Base-by-base conservation (phyloP, 2,113 vertebrate genomes). In the Orthonyx spaldingii region DNA sequence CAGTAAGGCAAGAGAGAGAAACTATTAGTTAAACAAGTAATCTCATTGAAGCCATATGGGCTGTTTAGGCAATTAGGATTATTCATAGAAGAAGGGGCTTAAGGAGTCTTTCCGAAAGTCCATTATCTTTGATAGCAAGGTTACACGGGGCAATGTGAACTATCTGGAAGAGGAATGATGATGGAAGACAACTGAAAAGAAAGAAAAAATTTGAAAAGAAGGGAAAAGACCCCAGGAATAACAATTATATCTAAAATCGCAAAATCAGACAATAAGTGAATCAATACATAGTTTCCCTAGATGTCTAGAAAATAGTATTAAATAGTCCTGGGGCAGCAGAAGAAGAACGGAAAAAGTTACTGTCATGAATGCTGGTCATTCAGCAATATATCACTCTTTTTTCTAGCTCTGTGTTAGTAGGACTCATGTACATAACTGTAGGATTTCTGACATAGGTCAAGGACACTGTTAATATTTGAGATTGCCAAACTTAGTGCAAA, bases 41-140 rank as follows among this genome's bases (percentile, higher is more conserved):
- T 95, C 92, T 95, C 61, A 68, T 52, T 81, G 88, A 88, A 94
- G 57, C 96, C 92, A 95, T 96, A 92, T 96, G 92, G 90, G 61
- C 68, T 84, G n/a, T 88, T 97, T 90, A 89, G 56, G 46, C 88
- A 96, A 96, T 94, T 94, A 94, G 88, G 88, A 96, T 95, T 96
- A 95, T 80, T 95, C 92, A 88, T 3, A 87, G 64, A 93, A 85
- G 87, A 94, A 84, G 26, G 20, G 85, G 74, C 64, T 94, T 87
- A 88, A 93, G 81, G 55, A 80, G 72, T 75, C 85, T 90, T 92
- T 93, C 79, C 88, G 47, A 90, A 95, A 88, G 82, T 84, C 76
- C 50, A 81, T 95, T 95, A 84, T 91, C 61, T 94, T 95, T 94
- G 60, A 93, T 71, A 94, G 56, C 64, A 96, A 96, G 90, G 94